Evolutionary conservation across 2,113 vertebrate genomes (phyloP).

Genomic region (Brienomyrus longianalis): DNA sequence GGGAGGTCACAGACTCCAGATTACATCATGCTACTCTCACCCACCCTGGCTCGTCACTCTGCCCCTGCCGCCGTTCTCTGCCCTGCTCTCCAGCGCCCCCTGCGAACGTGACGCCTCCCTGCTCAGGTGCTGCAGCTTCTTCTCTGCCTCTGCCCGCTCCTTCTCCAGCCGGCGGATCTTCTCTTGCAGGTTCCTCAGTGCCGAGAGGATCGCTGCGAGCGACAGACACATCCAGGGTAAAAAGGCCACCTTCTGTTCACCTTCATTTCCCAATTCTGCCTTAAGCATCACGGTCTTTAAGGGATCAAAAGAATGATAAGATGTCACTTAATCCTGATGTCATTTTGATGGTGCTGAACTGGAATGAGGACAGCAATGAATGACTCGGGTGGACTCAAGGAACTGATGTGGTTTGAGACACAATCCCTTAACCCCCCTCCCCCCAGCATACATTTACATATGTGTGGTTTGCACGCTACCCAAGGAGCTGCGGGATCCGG

Average conservation of each 20-base stretch:
- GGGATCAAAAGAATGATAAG: neutral
- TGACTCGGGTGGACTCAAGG: neutral
- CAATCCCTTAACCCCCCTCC: neutral
- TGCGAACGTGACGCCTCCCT: conserved; percentile 58
- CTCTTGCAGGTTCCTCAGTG: conserved; percentile 48
- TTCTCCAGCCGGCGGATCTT: conserved; percentile 63
- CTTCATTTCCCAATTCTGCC: neutral
- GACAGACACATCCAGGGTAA: neutral
- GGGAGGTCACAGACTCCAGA: conserved; percentile 20
- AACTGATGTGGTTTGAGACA: neutral
- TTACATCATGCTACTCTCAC: conserved; percentile 35
- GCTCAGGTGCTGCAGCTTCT: conserved; percentile 60
- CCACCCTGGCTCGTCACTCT: conserved; percentile 57
- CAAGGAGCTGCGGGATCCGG: conserved; percentile 16
- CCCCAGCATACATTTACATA: neutral
- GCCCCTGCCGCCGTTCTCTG: conserved; percentile 47
- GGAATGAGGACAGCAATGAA: neutral
- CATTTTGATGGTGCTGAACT: neutral
- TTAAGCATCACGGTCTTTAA: neutral
- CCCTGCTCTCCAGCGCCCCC: conserved; percentile 58
- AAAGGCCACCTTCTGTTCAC: neutral
- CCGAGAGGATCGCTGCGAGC: conserved; percentile 77
- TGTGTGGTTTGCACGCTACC: neutral
- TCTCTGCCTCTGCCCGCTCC: conserved; percentile 66
- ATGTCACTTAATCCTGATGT: neutral